These are phyloP conservation scores for Euwallacea similis DNA, from an alignment of 1,140 invertebrate genomes.

Conservation along the genomic window DNA sequence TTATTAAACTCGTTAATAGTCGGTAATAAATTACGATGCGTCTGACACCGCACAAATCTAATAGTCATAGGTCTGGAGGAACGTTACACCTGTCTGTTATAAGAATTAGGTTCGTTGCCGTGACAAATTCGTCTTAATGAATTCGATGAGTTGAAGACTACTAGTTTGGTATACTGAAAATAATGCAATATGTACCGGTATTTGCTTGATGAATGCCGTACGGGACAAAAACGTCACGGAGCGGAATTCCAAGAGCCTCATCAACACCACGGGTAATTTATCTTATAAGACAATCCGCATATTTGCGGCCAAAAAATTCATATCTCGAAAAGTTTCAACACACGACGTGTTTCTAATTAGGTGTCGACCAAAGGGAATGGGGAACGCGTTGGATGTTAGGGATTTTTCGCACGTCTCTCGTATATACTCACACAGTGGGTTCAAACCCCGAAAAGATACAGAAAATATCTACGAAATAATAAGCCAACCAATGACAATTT, in stretches of 20 bases:
- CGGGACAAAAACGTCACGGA: conserved; percentile 1
- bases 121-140: conserved; percentile 11
- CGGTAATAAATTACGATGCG: conserved; percentile 8
- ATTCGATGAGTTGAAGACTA: conserved; percentile 2
- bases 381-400: conserved; percentile 17
- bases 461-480: no score
- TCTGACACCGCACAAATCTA: conserved; percentile 7
- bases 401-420: conserved; percentile 23
- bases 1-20: conserved; percentile 12
- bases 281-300: conserved; percentile 26
- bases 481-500: no score
- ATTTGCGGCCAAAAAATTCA: conserved; percentile 24
- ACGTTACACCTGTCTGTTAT: background rate
- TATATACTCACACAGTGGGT: conserved; percentile 7
- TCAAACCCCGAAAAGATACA: no score
- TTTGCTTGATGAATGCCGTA: background rate
- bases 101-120: background rate
- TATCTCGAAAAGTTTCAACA: conserved; percentile 32
- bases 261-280: conserved; percentile 29
- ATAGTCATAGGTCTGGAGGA: conserved; percentile 13
- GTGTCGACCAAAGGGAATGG: conserved; percentile 9
- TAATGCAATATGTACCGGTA: background rate
- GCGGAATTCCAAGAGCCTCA: conserved; percentile 18
- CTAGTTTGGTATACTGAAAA: background rate
- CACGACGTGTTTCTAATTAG: conserved; percentile 32